These are phyloP conservation scores for Tenthredo mesomela DNA, from an alignment of 2,888 invertebrate species.

Conservation along the genomic window DNA sequence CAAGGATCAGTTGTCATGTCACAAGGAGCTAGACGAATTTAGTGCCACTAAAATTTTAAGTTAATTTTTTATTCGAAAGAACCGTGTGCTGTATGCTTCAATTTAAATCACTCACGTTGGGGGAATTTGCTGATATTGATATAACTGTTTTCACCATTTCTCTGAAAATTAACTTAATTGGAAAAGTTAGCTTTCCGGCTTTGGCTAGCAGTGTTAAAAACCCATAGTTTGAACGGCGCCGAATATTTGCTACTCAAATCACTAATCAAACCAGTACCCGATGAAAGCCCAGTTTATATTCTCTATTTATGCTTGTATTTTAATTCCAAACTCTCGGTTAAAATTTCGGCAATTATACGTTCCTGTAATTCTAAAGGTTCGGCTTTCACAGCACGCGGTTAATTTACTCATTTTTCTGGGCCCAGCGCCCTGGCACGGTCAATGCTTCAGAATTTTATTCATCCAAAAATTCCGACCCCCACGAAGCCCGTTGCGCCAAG, in stretches of 20 bases:
- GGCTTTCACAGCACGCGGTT: slow-evolving; percentile 17
- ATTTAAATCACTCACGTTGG: neutral
- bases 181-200: neutral
- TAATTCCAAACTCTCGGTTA: neutral
- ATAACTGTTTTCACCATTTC: neutral
- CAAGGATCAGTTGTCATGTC: neutral
- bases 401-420: neutral
- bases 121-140: neutral
- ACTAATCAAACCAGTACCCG: neutral
- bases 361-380: neutral
- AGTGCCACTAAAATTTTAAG: neutral
- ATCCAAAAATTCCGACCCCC: neutral
- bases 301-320: neutral
- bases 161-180: neutral
- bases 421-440: neutral
- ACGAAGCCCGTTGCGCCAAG: neutral
- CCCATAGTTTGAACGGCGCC: neutral
- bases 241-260: slow-evolving; percentile 4
- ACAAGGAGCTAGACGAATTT: neutral
- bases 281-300: neutral
- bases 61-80: neutral
- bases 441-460: slow-evolving; percentile 28
- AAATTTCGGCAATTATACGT: slow-evolving; percentile 19
- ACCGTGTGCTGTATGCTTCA: neutral
- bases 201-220: neutral